Evolutionary conservation across 2,888 invertebrate species (phyloP), one percentile per base, ranked within the genome.

Genomic region (Rhimphoctona megacephalus): DNA sequence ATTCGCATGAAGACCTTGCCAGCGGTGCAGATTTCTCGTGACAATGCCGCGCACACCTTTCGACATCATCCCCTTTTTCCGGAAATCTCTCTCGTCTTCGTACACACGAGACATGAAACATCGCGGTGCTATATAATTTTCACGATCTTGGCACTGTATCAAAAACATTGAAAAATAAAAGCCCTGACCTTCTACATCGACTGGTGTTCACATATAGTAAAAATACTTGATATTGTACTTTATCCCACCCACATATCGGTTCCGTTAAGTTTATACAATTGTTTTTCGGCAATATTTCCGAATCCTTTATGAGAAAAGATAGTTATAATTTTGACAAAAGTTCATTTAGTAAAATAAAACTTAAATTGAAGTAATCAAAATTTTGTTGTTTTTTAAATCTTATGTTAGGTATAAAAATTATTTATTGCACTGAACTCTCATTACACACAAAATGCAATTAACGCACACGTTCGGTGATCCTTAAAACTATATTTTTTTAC

Each of bases 141-240:
- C 54, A 66, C 57, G 80, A 86, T 73, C 78, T 86, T 86, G 86
- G 86, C 83, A 64, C 19, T 61, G 6, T 73, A 61, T 78, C 86
- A 83, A 83, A 77, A 86, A 83, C 64, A 74, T 83, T 84, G 83
- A 74, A 74, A 78, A 86, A 84, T 82, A 84, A 81, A 80, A 84
- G 61, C 78, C 83, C 83, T 81, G 86, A 84, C 86, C 83, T 83
- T 81, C 49, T 83, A 39, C 30, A 57, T 80, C 72, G 57, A 25
- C 52, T 33, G 52, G 14, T 64, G n/a, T 52, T 17, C 73, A 14
- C 46, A 52, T 73, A 73, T 69, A 66, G 30, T 69, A 54, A 39
- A 46, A 69, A 76, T 82, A 76, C 67, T 69, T 49, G 54, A 82
- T 69, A n/a, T n/a, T n/a, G 39, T 52, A 54, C 52, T 39, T 39